Percentiles rank a stretch among this genome's conserved stretches.
Conservation (phyloP, 2,113 vertebrate species). For the Psephotus haematonotus region DNA sequence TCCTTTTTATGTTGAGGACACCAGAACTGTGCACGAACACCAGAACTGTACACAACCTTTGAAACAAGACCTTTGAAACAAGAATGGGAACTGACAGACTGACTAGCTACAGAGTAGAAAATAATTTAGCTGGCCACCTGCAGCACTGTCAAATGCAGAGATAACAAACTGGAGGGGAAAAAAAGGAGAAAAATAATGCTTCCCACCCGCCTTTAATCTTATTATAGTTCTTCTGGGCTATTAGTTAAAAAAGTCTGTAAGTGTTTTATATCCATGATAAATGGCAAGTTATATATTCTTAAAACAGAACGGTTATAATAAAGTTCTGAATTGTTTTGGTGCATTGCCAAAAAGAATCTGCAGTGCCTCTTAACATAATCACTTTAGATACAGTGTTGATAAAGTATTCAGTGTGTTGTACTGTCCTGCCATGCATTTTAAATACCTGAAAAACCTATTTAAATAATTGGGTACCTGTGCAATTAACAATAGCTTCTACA, state of each 20-base stretch:
- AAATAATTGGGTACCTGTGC: neutral
- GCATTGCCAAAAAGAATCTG: neutral
- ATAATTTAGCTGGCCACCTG: neutral
- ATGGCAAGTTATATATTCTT: neutral
- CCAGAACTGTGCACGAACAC: too few relatives aligned
- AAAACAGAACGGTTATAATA: neutral
- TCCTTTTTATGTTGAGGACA: too few relatives aligned
- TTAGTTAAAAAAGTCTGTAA: neutral
- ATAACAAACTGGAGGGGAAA: neutral
- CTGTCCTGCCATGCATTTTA: neutral
- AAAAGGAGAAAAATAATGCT: neutral
- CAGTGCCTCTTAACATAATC: neutral
- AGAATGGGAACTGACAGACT: neutral
- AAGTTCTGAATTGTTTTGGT: neutral
- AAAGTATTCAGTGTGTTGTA: neutral
- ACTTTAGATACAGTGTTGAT: neutral
- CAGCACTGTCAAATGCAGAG: neutral
- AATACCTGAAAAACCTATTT: neutral
- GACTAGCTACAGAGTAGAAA: neutral
- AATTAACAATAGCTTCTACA: conserved; percentile 11
- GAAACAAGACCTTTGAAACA: neutral
- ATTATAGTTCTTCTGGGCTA: neutral
- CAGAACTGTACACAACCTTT: too few relatives aligned
- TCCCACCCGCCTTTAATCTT: neutral
- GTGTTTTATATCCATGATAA: neutral